Evolutionary conservation across 2,888 invertebrate species (phyloP).

Genomic region (Ditylenchus weischeri): DNA sequence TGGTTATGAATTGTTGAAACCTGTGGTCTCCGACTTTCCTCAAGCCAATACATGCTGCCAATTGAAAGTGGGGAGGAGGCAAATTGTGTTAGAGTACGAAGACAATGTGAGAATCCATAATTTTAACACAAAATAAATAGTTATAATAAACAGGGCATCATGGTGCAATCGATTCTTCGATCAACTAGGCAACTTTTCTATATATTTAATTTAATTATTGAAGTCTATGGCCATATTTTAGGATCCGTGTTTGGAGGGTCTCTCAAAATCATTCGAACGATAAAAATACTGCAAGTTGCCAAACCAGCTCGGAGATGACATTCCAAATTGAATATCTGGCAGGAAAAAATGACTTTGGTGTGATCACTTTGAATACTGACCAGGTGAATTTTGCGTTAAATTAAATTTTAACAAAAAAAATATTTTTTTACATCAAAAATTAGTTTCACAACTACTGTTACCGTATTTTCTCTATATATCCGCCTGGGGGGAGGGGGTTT

Average conservation of each 20-base stretch:
- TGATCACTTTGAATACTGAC: constrained; percentile 76
- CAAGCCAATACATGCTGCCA: constrained; percentile 67
- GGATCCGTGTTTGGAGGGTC: constrained; percentile 95
- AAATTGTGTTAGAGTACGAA: constrained; percentile 43
- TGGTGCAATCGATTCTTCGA: constrained; percentile 72
- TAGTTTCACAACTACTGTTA: neutral
- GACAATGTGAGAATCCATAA: constrained; percentile 19
- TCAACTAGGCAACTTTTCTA: constrained; percentile 68
- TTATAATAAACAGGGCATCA: constrained; percentile 19
- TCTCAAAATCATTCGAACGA: constrained; percentile 36
- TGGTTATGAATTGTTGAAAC: constrained; percentile 78
- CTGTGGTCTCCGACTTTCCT: constrained; percentile 76
- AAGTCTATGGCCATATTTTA: too few relatives aligned
- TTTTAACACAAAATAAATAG: neutral
- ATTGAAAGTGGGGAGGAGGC: constrained; percentile 72
- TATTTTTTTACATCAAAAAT: neutral
- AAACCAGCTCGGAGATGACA: constrained; percentile 31
- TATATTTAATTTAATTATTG: too few relatives aligned
- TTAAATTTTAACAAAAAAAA: neutral
- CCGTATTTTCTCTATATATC: too few relatives aligned
- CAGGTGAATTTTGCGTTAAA: constrained; percentile 29
- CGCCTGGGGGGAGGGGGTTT: too few relatives aligned
- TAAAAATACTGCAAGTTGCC: constrained; percentile 6
- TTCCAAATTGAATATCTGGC: constrained; percentile 54
- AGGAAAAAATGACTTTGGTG: constrained; percentile 72